These are phyloP conservation scores for Idaea biselata DNA, from an alignment of 2,888 invertebrate species.

Conservation along the genomic window DNA sequence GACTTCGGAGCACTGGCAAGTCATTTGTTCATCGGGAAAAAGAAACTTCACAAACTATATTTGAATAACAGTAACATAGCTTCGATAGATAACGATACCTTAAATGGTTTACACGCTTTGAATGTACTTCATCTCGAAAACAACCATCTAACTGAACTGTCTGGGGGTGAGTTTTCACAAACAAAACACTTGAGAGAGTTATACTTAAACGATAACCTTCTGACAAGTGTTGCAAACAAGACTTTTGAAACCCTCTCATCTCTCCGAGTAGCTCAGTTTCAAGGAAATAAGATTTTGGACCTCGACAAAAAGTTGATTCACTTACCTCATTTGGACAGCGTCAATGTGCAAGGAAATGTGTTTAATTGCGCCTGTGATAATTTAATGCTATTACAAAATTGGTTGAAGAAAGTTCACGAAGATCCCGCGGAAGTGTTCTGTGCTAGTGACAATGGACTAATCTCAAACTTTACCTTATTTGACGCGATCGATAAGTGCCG, in stretches of 20 bases:
- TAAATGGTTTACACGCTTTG: conserved; percentile 87
- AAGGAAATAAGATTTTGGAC: conserved; percentile 87
- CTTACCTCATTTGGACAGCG: conserved; percentile 81
- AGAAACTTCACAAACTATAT: conserved; percentile 87
- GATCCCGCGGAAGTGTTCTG: conserved; percentile 85
- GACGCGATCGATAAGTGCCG: conserved; percentile 73
- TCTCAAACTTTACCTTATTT: conserved; percentile 68
- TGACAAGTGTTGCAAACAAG: conserved; percentile 85
- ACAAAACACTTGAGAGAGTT: conserved; percentile 87
- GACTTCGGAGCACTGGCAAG: conserved; percentile 86
- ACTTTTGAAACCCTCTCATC: conserved; percentile 87
- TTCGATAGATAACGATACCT: conserved; percentile 87
- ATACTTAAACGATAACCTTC: conserved; percentile 89
- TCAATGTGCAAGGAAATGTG: conserved; percentile 86
- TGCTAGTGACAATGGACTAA: conserved; percentile 73
- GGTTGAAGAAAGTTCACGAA: conserved; percentile 84
- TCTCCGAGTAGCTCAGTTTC: conserved; percentile 85
- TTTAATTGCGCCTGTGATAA: conserved; percentile 90
- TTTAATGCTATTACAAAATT: conserved; percentile 83
- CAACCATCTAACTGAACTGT: conserved; percentile 85
- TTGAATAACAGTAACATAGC: conserved; percentile 88
- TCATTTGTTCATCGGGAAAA: conserved; percentile 92
- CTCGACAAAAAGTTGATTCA: conserved; percentile 84
- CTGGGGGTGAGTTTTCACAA: conserved; percentile 90
- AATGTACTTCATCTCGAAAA: conserved; percentile 88